phyloP scores from a whole-genome alignment of 2,797 vertebrate genomes.

The Squalus acanthias region DNA sequence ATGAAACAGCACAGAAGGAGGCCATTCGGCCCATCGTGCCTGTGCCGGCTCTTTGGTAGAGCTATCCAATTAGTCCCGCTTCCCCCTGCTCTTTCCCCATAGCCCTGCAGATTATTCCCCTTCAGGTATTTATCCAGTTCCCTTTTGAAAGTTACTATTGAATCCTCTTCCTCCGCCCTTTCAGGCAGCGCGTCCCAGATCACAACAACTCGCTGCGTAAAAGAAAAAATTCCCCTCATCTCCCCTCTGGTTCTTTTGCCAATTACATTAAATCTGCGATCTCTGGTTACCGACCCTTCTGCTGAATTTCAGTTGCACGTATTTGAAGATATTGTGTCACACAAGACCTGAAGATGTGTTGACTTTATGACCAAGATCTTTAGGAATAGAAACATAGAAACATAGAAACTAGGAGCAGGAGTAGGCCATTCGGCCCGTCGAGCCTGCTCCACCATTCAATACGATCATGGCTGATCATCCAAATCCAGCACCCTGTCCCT shows the following conservation, averaged over 20 bases:
- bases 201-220: neutral
- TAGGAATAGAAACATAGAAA: no score
- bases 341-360: no score
- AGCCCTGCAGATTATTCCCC: neutral
- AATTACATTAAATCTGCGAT: neutral
- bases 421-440: no score
- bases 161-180: neutral
- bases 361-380: neutral
- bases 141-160: neutral
- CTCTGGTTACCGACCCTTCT: neutral
- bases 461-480: no score
- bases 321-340: neutral
- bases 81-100: neutral
- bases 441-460: no score
- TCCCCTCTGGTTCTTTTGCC: neutral
- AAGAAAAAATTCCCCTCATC: neutral
- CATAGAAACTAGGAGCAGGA: no score
- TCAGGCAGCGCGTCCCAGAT: neutral
- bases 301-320: neutral
- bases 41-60: no score
- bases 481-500: no score
- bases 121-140: neutral
- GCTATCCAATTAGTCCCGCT: neutral
- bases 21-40: no score
- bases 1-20: neutral